These are phyloP conservation scores for Takifugu rubripes DNA, from an alignment of 2,797 vertebrate genomes.

Conservation along the genomic window DNA sequence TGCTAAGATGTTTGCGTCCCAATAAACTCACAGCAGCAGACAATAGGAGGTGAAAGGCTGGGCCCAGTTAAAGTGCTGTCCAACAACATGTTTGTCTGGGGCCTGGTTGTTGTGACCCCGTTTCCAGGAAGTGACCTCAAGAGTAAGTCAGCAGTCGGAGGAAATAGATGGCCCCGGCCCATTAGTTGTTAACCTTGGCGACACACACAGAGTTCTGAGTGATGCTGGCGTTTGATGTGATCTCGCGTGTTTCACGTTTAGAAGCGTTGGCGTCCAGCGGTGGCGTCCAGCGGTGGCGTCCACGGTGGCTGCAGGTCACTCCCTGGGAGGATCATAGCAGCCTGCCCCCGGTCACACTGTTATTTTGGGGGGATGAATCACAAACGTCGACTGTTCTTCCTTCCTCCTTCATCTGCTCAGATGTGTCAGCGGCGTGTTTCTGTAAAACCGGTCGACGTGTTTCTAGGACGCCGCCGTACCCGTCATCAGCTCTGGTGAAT, in stretches of 20 bases:
- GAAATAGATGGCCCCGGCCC: constrained; percentile 61
- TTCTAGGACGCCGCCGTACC: constrained; percentile 28
- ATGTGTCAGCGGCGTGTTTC: constrained; percentile 8
- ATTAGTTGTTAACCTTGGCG: constrained; percentile 25
- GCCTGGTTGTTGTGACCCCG: constrained; percentile 64
- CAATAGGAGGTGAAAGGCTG: constrained; percentile 71
- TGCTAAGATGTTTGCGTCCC: constrained; percentile 48
- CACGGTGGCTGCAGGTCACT: constrained; percentile 54
- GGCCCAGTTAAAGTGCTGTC: constrained; percentile 38
- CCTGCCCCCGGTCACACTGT: constrained; percentile 49
- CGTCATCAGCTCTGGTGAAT: constrained; percentile 2
- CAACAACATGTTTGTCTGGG: constrained; percentile 67
- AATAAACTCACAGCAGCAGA: constrained; percentile 58
- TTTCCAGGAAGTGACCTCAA: constrained; percentile 78
- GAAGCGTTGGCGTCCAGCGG: no score
- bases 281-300: no score
- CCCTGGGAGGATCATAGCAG: constrained; percentile 62
- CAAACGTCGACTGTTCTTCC: constrained; percentile 16
- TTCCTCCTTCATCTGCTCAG: constrained; percentile 26
- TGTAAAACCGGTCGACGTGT: constrained; percentile 34
- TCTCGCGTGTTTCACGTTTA: constrained; percentile 32
- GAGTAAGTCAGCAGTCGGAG: constrained; percentile 49
- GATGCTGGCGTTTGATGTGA: constrained; percentile 22
- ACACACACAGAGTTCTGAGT: constrained; percentile 5
- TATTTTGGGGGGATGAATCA: constrained; percentile 60